Percentiles rank a stretch among this genome's conserved stretches.
Evolutionary conservation across 2,888 invertebrate species (phyloP).

Genomic region (Acanthacorydalis orientalis): DNA sequence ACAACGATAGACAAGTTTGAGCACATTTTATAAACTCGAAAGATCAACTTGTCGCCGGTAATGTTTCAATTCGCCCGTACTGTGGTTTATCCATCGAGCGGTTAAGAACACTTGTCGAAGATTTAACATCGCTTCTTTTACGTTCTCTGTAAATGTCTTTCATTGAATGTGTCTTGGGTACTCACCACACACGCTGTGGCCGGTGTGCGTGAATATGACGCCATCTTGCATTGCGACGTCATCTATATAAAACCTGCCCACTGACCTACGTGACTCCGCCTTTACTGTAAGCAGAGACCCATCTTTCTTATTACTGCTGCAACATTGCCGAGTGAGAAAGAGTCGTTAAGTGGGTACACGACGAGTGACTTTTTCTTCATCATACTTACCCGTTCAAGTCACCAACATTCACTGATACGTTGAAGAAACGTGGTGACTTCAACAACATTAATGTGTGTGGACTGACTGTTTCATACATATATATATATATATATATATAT

Average conservation of each 20-base stretch:
- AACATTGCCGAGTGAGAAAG: constrained; percentile 20
- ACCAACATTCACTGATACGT: not conserved
- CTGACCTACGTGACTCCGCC: constrained; percentile 32
- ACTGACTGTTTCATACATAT: no score
- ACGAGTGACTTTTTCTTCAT: constrained; percentile 12
- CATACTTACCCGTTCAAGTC: not conserved
- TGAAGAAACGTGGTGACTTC: constrained; percentile 14
- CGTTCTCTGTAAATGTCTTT: no score
- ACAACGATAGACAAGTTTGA: no score
- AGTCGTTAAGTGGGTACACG: constrained; percentile 15
- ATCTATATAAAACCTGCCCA: constrained; percentile 34
- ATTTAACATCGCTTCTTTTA: no score
- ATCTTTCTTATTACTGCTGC: constrained; percentile 27
- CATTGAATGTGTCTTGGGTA: no score
- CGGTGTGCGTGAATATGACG: constrained; percentile 15
- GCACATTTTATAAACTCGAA: no score
- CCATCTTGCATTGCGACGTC: constrained; percentile 37
- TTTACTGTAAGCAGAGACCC: constrained; percentile 25
- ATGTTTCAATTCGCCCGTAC: no score
- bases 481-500: no score
- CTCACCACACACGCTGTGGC: no score
- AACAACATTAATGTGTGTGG: not conserved
- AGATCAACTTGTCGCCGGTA: no score
- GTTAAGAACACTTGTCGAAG: no score
- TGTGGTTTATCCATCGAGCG: no score